Conservation (phyloP, 2,113 vertebrate species). For the Haemorhous mexicanus region DNA sequence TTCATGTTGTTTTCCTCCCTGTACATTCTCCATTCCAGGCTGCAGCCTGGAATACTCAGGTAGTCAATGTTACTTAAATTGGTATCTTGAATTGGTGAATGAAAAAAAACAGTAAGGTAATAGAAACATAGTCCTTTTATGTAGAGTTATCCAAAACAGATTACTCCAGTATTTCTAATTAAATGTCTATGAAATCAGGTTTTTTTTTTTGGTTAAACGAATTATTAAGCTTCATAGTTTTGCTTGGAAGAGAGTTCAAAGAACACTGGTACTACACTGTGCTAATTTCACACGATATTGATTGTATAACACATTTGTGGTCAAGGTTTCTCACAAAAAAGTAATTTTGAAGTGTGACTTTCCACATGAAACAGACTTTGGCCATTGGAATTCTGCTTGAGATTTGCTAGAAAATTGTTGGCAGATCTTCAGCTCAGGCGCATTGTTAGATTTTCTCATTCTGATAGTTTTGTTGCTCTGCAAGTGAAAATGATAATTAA, state of each 20-base stretch:
- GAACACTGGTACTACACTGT: neutral
- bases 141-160: neutral
- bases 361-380: neutral
- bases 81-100: neutral
- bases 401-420: conserved; percentile 1
- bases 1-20: neutral
- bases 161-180: neutral
- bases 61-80: neutral
- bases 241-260: neutral
- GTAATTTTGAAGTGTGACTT: neutral
- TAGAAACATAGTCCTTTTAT: neutral
- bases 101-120: neutral
- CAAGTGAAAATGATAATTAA: neutral
- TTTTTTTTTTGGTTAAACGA: neutral
- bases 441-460: conserved; percentile 18
- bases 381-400: neutral
- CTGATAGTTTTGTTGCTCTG: neutral
- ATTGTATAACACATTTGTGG: neutral
- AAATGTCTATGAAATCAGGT: neutral
- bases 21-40: neutral
- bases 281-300: conserved; percentile 12
- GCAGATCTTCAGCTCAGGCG: neutral
- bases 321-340: neutral
- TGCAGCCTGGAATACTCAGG: neutral
- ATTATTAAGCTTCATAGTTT: neutral